Percentiles rank a stretch among this genome's conserved stretches.
Evolutionary conservation across 2,797 vertebrate genomes (phyloP).

Genomic region (Emys orbicularis): DNA sequence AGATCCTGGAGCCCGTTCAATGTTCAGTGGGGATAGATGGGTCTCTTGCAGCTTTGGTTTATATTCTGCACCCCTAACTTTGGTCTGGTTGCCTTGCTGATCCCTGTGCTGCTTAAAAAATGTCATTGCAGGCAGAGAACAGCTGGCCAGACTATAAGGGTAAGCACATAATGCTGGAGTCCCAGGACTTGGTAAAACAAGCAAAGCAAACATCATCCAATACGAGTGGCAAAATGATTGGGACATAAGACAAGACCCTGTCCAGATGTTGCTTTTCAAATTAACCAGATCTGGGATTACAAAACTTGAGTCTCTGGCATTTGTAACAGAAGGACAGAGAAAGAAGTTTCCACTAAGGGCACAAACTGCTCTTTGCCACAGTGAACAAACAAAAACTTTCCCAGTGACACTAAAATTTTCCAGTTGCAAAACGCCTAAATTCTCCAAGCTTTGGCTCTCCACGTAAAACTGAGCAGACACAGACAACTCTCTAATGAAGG

Average conservation of each 20-base stretch:
- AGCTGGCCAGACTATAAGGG: neutral
- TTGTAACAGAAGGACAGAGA: no score
- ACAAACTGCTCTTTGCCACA: neutral
- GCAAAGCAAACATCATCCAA: neutral
- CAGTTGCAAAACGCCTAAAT: neutral
- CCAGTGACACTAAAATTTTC: neutral
- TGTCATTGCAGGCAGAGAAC: neutral
- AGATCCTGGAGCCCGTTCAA: neutral
- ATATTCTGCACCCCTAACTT: no score
- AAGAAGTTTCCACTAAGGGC: no score
- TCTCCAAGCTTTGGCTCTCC: neutral
- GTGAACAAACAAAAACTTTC: neutral
- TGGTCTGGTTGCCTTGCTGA: no score
- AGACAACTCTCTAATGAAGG: neutral
- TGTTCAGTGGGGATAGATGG: rapidly evolving
- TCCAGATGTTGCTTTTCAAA: neutral
- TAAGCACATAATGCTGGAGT: neutral
- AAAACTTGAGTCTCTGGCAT: no score
- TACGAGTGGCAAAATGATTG: neutral
- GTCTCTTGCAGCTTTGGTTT: no score
- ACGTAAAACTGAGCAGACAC: neutral
- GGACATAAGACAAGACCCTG: neutral
- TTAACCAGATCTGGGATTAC: neutral
- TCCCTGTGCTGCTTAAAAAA: no score
- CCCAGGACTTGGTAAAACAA: neutral